Conservation (phyloP, 2,113 vertebrate genomes). For the Oryctolagus cuniculus region DNA sequence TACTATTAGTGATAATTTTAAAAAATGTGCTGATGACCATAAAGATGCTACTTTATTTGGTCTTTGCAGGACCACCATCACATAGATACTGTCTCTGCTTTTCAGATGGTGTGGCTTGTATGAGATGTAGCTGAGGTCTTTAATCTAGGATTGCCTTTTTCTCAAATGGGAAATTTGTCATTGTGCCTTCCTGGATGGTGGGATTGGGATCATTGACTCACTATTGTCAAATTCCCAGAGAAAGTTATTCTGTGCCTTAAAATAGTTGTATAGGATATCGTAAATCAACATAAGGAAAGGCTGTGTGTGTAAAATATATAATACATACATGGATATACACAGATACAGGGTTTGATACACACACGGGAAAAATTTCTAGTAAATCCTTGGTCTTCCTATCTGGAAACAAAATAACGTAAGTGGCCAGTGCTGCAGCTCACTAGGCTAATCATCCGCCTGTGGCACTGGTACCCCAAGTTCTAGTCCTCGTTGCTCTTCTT, state of each 20-base stretch:
- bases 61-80: not conserved
- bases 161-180: not conserved
- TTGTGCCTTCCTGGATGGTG: not conserved
- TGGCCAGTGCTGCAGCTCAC: too few species aligned
- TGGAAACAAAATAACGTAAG: not conserved
- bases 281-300: not conserved
- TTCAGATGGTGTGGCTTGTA: not conserved
- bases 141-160: not conserved
- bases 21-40: not conserved
- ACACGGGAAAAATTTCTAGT: not conserved
- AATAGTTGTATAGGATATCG: not conserved
- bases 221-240: conserved; percentile 17
- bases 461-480: too few species aligned
- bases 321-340: not conserved
- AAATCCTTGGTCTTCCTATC: not conserved
- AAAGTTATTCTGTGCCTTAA: not conserved
- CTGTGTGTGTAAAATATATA: not conserved
- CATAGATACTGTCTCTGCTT: not conserved
- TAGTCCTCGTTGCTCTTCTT: too few species aligned
- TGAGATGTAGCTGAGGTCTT: not conserved
- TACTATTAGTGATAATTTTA: not conserved
- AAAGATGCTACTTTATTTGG: not conserved
- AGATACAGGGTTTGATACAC: not conserved
- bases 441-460: too few species aligned
- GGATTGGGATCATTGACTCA: not conserved